A percentile compares a stretch with the other conserved stretches of the same genome.
phyloP scores from a whole-genome alignment of 2,113 vertebrate species.

The Dasyornis broadbenti region DNA sequence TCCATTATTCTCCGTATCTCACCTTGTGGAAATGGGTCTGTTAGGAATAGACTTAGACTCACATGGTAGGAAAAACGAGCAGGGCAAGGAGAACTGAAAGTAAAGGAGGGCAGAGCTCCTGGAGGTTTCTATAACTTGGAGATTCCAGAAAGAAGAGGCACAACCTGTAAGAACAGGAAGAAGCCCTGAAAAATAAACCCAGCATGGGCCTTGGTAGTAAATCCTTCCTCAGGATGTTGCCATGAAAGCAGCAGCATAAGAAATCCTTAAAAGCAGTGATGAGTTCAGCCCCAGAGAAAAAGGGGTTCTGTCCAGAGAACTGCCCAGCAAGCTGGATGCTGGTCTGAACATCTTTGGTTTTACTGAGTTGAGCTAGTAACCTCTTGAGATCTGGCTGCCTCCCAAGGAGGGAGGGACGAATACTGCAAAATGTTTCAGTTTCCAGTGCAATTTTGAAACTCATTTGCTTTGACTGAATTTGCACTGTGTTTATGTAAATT shows the following conservation, averaged over 20 bases:
- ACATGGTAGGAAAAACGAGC: neutral
- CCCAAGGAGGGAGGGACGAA: constrained; percentile 43
- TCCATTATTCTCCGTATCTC: constrained; percentile 55
- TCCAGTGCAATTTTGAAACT: constrained; percentile 48
- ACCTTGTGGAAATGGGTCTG: constrained; percentile 44
- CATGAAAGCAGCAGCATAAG: neutral
- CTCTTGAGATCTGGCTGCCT: constrained; percentile 58
- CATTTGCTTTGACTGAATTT: constrained; percentile 59
- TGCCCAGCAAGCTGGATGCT: neutral
- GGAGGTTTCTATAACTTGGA: neutral
- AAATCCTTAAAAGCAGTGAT: neutral
- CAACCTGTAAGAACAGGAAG: neutral
- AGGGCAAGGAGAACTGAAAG: neutral
- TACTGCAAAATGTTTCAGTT: constrained; percentile 48
- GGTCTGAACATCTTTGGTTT: constrained; percentile 14
- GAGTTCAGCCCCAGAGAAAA: neutral
- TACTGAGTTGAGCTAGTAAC: constrained; percentile 34
- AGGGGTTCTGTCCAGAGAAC: neutral
- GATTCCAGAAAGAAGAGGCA: neutral
- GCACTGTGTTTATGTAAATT: constrained; percentile 54
- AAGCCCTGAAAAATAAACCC: neutral
- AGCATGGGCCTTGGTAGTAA: neutral
- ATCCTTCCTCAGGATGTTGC: neutral
- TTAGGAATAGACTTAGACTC: constrained; percentile 12
- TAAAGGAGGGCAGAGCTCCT: neutral